Base-by-base conservation (phyloP, 2,113 vertebrate genomes). In the Pomatostomus ruficeps region DNA sequence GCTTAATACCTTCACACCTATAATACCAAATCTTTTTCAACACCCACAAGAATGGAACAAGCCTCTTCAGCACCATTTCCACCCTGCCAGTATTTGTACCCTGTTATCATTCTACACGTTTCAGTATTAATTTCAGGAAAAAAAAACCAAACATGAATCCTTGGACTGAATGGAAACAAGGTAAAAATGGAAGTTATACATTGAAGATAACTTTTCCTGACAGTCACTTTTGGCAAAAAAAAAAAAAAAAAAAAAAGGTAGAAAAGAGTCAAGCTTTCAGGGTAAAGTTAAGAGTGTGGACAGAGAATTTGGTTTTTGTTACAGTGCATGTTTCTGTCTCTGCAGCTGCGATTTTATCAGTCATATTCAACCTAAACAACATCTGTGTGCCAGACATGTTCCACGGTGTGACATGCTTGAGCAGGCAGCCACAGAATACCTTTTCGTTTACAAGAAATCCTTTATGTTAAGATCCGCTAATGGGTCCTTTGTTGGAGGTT, bases 401-500 rank as follows among this genome's bases (percentile, higher is more conserved):
- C 46, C 86, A 58, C 38, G 84, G 91, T 9, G 16, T 92, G 96
- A 93, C 94, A 90, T 38, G 88, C 93, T 88, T 3, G 18, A 86
- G 95, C 85, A 97, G 85, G 89, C 96, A 97, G 88, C 40, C 89
- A 96, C 93, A 91, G 72, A 95, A 61, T 98, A 98, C 98, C 98
- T 98, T 98, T 91, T 96, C 31, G 59, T 97, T 99, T 99, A 99
- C 98, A 99, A 99, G 99, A 99, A 99, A 98, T 99, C 99, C 98
- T 99, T 99, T 98, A 99, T 99, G 98, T 99, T 99, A 95, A 99
- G 98, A 96, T 99, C 99, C 96, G 99, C 99, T 98, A 99, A 98
- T 80, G 99, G 99, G 97, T 99, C 99, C 98, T 99, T 99, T 97
- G 99, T 95, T 95, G 99, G 99, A 96, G 99, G 99, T 97, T 99